Conservation (phyloP, 2,113 vertebrate genomes). For the Rhagologus leucostigma region DNA sequence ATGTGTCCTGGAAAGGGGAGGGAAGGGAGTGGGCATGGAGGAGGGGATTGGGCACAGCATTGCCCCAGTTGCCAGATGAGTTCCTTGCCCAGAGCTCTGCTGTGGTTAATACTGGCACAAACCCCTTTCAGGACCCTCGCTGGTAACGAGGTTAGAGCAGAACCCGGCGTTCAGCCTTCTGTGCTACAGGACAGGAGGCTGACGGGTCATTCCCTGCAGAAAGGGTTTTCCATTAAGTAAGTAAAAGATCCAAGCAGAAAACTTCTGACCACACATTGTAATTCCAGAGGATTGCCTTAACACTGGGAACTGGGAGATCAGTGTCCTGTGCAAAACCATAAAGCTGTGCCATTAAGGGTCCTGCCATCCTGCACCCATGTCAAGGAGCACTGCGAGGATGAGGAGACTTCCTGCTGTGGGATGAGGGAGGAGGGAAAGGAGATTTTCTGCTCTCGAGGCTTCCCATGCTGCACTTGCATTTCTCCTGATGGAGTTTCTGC, state of each 20-base stretch:
- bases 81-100: neutral
- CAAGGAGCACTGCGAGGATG: neutral
- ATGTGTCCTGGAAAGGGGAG: neutral
- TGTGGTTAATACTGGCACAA: neutral
- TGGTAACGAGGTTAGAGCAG: neutral
- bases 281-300: neutral
- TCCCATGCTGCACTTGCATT: fast-evolving
- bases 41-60: fast-evolving
- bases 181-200: neutral
- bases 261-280: neutral
- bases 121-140: fast-evolving
- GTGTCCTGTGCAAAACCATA: neutral
- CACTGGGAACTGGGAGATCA: fast-evolving
- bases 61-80: neutral
- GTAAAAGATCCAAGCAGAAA: neutral
- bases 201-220: neutral
- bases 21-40: neutral
- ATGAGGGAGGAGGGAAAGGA: neutral
- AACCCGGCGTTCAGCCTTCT: fast-evolving
- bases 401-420: neutral
- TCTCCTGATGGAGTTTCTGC: neutral
- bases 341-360: neutral
- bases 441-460: neutral
- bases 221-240: neutral
- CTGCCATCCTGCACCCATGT: neutral